A percentile compares a stretch with the other conserved stretches of the same genome.
Evolutionary conservation across 1,140 invertebrate genomes (phyloP).

Genomic region (Drosophila neocordata): DNA sequence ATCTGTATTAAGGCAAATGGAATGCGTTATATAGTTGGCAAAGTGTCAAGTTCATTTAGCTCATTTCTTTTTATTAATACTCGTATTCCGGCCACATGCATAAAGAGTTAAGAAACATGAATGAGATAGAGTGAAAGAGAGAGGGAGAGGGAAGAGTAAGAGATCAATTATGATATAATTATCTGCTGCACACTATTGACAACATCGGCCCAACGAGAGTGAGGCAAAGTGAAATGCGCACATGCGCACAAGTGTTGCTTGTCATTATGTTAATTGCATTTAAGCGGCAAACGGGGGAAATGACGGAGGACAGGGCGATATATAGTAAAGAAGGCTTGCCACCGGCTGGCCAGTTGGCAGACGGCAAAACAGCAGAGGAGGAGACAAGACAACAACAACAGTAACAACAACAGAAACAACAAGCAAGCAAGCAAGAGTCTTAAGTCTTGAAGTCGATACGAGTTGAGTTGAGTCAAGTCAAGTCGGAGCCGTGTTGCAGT

Average conservation of each 20-base stretch:
- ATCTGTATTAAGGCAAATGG: not conserved
- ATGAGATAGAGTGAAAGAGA: not conserved
- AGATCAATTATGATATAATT: constrained; percentile 80
- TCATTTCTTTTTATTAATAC: constrained; percentile 41
- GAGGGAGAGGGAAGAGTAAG: not conserved
- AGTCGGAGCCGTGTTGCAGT: constrained; percentile 36
- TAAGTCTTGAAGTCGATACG: not conserved
- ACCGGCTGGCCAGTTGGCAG: too few relatives aligned
- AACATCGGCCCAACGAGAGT: constrained; percentile 38
- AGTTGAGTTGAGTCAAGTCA: not conserved
- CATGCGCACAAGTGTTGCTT: constrained; percentile 80
- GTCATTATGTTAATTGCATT: constrained; percentile 81
- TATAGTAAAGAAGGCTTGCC: not conserved
- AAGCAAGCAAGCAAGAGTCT: not conserved
- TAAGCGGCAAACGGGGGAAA: constrained; percentile 59
- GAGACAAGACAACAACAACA: constrained; percentile 5
- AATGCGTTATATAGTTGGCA: not conserved
- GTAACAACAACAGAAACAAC: not conserved
- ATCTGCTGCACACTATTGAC: constrained; percentile 74
- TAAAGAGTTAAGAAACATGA: not conserved
- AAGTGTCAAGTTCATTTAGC: constrained; percentile 10
- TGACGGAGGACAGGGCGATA: not conserved
- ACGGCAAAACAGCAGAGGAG: too few relatives aligned
- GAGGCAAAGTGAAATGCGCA: constrained; percentile 71
- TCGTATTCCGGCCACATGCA: constrained; percentile 24